Evolutionary conservation across 2,113 vertebrate species (phyloP).

Genomic region (Ageneiosus marmoratus): DNA sequence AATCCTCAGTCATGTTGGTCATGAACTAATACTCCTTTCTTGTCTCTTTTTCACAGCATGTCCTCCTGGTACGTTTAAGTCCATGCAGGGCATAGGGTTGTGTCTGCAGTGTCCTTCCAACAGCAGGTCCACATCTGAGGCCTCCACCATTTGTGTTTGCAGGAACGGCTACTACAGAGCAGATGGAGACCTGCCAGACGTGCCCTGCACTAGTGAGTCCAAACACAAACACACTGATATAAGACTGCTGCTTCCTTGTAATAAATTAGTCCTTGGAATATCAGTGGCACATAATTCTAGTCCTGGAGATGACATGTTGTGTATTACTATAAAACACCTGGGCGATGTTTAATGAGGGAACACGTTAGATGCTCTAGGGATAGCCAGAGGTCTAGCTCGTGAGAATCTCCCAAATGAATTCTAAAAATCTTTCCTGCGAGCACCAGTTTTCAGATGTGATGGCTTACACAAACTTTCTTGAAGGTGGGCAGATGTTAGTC

Average conservation of each 20-base stretch:
- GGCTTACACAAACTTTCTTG: neutral
- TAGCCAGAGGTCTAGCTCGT: neutral
- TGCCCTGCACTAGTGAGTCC: constrained; percentile 94
- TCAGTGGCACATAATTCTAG: neutral
- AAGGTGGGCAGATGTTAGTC: too few relatives aligned
- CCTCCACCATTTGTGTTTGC: constrained; percentile 87
- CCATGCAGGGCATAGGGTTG: constrained; percentile 85
- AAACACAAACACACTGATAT: neutral
- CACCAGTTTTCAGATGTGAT: neutral
- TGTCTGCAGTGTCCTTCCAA: constrained; percentile 89
- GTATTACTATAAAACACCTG: too few relatives aligned
- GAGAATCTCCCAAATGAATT: neutral
- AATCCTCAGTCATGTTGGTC: neutral
- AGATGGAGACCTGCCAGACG: constrained; percentile 83
- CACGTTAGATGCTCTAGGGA: neutral
- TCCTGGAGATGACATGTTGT: neutral
- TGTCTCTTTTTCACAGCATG: constrained; percentile 77
- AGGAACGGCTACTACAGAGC: constrained; percentile 94
- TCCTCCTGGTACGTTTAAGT: constrained; percentile 92
- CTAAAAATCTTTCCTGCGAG: neutral
- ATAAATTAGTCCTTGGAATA: neutral
- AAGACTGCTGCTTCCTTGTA: neutral
- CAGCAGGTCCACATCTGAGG: constrained; percentile 90
- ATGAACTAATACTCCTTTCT: constrained; percentile 17
- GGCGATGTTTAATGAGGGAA: neutral